phyloP scores from a whole-genome alignment of 2,113 vertebrate species.

The Ardeotis arabs region DNA sequence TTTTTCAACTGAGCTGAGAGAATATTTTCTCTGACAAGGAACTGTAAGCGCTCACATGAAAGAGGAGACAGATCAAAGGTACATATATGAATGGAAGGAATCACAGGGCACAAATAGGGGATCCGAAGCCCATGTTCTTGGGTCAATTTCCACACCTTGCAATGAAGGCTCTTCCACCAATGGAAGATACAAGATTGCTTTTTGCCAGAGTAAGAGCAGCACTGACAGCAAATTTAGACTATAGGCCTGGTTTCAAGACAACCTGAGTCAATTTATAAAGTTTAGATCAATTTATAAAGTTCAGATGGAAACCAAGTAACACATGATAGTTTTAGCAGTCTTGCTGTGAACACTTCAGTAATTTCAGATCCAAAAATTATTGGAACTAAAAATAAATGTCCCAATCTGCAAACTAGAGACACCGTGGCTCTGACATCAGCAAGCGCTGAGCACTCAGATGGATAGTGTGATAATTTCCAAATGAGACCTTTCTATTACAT shows the following conservation, averaged over 20 bases:
- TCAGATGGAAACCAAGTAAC: constrained; percentile 18
- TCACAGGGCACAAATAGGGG: neutral
- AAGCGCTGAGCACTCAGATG: neutral
- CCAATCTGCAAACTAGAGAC: constrained; percentile 18
- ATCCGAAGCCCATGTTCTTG: neutral
- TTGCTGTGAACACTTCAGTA: constrained; percentile 1
- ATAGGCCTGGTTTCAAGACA: neutral
- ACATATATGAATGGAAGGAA: neutral
- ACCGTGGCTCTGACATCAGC: neutral
- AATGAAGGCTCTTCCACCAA: neutral
- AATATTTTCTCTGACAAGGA: neutral
- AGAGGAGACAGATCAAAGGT: neutral
- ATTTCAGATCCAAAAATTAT: constrained; percentile 20
- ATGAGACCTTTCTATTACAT: constrained; percentile 11
- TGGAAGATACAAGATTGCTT: neutral
- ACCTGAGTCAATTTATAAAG: neutral
- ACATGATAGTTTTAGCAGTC: neutral
- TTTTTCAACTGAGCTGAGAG: neutral
- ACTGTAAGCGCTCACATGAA: neutral
- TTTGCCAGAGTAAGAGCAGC: neutral
- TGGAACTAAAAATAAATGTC: constrained; percentile 30
- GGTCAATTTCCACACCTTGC: neutral
- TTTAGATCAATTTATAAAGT: constrained; percentile 1
- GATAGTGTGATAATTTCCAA: constrained; percentile 28
- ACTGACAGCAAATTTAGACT: neutral